These are phyloP conservation scores for Alcis repandata DNA, from an alignment of 2,888 invertebrate genomes.

Conservation along the genomic window DNA sequence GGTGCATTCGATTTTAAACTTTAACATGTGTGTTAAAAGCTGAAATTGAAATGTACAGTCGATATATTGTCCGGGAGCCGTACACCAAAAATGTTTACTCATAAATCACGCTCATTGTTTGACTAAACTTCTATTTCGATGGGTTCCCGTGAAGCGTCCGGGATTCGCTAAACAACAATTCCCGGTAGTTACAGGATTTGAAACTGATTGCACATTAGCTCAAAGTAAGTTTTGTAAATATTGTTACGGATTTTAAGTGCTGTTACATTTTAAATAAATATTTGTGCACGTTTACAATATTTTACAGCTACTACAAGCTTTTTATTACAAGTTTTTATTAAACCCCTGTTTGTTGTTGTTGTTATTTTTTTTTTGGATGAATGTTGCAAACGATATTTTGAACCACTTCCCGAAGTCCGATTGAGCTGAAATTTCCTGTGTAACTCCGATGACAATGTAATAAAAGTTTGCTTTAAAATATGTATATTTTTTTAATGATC, in stretches of 20 bases:
- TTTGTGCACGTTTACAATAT: background rate
- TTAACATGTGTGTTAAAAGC: constrained; percentile 55
- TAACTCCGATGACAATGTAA: no score
- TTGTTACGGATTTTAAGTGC: constrained; percentile 24
- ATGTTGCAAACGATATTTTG: no score
- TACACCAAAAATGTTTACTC: constrained; percentile 78
- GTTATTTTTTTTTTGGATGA: no score
- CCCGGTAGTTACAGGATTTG: constrained; percentile 67
- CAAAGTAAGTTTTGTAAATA: constrained; percentile 38
- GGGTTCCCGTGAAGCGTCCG: constrained; percentile 74
- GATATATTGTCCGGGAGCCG: constrained; percentile 64
- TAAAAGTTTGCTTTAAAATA: no score
- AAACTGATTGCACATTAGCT: constrained; percentile 63
- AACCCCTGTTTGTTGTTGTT: no score
- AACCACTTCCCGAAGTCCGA: no score
- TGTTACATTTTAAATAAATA: constrained; percentile 12
- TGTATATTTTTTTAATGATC: no score
- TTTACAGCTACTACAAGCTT: no score
- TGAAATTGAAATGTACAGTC: constrained; percentile 51
- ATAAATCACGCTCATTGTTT: constrained; percentile 85
- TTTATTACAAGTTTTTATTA: no score
- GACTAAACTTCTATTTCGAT: constrained; percentile 83
- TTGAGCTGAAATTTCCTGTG: no score
- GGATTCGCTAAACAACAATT: constrained; percentile 73
- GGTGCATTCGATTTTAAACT: constrained; percentile 48